These are phyloP conservation scores for Caiman crocodilus DNA, from an alignment of 2,797 vertebrate genomes.

Conservation along the genomic window DNA sequence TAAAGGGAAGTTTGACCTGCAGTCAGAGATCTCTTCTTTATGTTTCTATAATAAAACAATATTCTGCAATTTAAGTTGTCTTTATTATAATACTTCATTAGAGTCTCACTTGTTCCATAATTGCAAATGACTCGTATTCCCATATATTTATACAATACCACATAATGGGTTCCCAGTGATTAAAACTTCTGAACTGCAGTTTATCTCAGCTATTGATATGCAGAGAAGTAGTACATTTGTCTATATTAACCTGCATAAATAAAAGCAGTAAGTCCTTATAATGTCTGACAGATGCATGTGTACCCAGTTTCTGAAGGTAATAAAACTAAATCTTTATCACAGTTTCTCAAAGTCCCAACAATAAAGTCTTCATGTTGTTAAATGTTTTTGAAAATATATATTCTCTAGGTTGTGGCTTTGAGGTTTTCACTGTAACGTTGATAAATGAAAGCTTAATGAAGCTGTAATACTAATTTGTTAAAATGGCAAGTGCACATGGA, in stretches of 20 bases:
- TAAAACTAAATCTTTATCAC: background rate
- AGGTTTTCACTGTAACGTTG: background rate
- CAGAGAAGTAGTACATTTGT: background rate
- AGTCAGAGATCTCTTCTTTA: background rate
- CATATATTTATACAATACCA: background rate
- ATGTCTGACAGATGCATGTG: background rate
- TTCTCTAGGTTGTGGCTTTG: background rate
- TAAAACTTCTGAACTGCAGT: background rate
- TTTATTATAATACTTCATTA: no score
- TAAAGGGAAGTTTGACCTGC: background rate
- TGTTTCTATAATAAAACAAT: background rate
- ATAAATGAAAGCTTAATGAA: background rate
- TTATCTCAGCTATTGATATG: background rate
- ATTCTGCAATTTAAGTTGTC: background rate
- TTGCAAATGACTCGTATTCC: background rate
- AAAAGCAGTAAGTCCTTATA: background rate
- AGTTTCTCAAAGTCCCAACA: background rate
- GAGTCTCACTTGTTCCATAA: background rate
- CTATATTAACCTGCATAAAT: background rate
- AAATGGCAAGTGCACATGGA: background rate
- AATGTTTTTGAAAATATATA: background rate
- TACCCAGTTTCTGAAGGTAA: background rate
- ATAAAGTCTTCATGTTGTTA: background rate
- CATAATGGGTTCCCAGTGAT: background rate
- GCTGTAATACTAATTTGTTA: background rate